Conservation (phyloP, 2,113 vertebrate genomes). For the Speoplatyrhinus poulsoni region DNA sequence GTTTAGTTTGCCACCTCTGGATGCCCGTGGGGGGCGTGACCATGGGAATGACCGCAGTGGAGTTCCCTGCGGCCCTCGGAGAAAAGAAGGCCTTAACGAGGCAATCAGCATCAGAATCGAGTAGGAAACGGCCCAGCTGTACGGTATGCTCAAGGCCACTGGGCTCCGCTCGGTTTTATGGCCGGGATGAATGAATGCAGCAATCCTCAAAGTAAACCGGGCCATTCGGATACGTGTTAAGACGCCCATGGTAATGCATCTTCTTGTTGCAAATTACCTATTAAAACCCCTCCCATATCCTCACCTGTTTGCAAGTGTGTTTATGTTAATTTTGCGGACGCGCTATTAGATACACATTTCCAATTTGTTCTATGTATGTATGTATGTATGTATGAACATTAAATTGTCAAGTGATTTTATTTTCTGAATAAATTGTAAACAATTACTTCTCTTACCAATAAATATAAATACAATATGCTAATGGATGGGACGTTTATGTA, state of each 20-base stretch:
- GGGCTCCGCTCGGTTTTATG: conserved; percentile 26
- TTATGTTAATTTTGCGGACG: not conserved
- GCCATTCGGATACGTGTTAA: conserved; percentile 63
- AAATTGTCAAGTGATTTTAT: too few relatives aligned
- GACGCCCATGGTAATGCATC: conserved; percentile 51
- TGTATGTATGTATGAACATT: not conserved
- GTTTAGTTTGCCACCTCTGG: conserved; percentile 79
- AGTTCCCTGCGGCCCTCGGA: conserved; percentile 58
- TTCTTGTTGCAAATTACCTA: conserved; percentile 75
- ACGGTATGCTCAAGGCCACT: conserved; percentile 49
- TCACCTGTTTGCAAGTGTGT: conserved; percentile 48
- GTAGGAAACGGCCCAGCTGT: conserved; percentile 77
- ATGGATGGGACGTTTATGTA: conserved; percentile 11
- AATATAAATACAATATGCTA: conserved; percentile 20
- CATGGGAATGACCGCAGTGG: conserved; percentile 78
- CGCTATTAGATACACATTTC: not conserved
- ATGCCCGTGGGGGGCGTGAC: conserved; percentile 75
- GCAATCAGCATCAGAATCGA: conserved; percentile 81
- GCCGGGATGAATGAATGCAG: conserved; percentile 38
- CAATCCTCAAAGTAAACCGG: conserved; percentile 70
- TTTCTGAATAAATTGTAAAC: not conserved
- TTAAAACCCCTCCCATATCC: conserved; percentile 65
- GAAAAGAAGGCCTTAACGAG: conserved; percentile 73
- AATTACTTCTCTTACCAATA: not conserved
- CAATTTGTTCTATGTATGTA: not conserved